A percentile compares a stretch with the other conserved stretches of the same genome.
Conservation (phyloP, 2,113 vertebrate genomes). For the Falcunculus frontatus region DNA sequence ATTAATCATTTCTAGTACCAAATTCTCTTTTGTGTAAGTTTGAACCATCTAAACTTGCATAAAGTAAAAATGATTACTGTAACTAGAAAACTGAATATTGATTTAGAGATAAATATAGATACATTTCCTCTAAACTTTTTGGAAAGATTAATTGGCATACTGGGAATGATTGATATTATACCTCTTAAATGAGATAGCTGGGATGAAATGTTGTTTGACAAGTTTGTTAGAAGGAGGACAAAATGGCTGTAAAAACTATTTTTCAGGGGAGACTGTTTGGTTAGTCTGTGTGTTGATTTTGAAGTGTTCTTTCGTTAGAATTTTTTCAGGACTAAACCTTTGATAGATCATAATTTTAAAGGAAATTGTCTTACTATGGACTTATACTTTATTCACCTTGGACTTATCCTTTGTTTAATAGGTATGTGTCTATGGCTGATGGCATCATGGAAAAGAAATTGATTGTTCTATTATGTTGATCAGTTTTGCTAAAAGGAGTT, state of each 20-base stretch:
- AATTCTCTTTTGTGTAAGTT: neutral
- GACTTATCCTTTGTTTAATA: neutral
- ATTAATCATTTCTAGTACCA: neutral
- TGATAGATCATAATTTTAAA: neutral
- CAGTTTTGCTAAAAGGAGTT: neutral
- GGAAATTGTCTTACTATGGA: neutral
- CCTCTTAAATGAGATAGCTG: neutral
- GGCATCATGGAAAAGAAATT: neutral
- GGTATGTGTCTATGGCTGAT: neutral
- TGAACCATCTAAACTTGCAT: neutral
- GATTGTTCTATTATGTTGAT: neutral
- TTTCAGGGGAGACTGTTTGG: neutral
- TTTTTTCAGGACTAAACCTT: neutral
- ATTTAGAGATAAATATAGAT: conserved; percentile 18
- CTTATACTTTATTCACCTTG: neutral
- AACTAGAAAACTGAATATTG: conserved; percentile 18
- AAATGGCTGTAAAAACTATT: neutral
- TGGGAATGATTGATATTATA: neutral
- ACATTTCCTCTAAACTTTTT: neutral
- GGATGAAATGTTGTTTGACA: neutral
- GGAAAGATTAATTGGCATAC: neutral
- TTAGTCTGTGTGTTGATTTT: neutral
- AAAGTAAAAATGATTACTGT: neutral
- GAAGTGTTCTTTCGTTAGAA: neutral
- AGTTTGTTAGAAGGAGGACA: neutral